Conservation (phyloP, 2,113 vertebrate genomes). For the Leptodactylus fuscus region DNA sequence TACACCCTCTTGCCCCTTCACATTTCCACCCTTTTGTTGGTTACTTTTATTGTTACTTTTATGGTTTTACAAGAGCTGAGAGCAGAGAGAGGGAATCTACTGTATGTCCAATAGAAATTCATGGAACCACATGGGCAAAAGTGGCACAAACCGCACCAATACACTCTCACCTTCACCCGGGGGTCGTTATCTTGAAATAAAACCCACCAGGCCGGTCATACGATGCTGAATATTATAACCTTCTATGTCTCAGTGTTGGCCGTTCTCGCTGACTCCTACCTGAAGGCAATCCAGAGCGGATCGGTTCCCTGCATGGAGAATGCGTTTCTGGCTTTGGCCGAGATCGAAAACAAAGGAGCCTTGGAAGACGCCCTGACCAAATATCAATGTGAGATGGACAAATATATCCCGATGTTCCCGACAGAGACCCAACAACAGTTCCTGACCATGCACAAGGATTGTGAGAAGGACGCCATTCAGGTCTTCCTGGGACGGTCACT, state of each 20-base stretch:
- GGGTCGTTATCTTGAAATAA: too few species aligned
- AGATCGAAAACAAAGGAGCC: conserved; percentile 65
- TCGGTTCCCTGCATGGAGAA: conserved; percentile 68
- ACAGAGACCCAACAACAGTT: conserved; percentile 59
- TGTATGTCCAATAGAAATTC: too few species aligned
- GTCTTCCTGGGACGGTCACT: conserved; percentile 62
- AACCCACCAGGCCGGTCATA: too few species aligned
- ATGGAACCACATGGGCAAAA: too few species aligned
- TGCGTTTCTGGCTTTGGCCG: conserved; percentile 55
- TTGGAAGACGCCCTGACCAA: conserved; percentile 39
- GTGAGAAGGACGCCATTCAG: conserved; percentile 56
- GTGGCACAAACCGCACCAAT: too few species aligned
- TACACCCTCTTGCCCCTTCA: too few species aligned
- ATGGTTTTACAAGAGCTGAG: too few species aligned
- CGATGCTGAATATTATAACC: too few species aligned
- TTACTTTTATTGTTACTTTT: too few species aligned
- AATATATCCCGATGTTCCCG: conserved; percentile 40
- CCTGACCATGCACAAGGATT: conserved; percentile 44
- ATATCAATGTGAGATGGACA: conserved; percentile 59
- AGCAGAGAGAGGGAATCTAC: too few species aligned
- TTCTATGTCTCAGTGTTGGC: background rate
- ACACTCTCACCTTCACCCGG: too few species aligned
- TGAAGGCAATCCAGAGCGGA: conserved; percentile 65
- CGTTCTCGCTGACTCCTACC: conserved; percentile 50
- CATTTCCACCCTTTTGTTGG: too few species aligned